Percentiles rank a stretch among this genome's conserved stretches.
Conservation (phyloP, 2,797 vertebrate species). For the Gephyroberyx darwinii region DNA sequence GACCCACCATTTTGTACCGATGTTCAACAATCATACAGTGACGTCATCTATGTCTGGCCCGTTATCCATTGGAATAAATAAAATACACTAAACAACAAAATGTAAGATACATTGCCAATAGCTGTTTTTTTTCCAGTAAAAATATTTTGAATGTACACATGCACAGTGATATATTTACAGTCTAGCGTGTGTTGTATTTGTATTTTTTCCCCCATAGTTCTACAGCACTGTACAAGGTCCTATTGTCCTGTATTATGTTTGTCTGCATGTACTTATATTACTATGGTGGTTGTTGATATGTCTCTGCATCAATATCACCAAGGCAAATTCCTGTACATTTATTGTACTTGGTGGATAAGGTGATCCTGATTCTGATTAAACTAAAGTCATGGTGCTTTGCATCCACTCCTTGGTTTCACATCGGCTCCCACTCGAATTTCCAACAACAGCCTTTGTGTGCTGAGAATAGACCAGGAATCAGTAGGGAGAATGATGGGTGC, state of each 20-base stretch:
- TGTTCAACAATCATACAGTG: too few species aligned
- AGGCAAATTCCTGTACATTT: background rate
- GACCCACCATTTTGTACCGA: too few species aligned
- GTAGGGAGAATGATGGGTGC: slow-evolving; percentile 33
- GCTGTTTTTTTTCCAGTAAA: too few species aligned
- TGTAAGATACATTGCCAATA: too few species aligned
- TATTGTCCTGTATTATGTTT: background rate
- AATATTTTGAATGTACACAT: too few species aligned
- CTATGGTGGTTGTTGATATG: background rate
- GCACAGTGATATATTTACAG: too few species aligned
- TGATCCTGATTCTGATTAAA: background rate
- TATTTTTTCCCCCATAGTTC: background rate
- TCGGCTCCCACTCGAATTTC: slow-evolving; percentile 61
- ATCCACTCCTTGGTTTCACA: slow-evolving; percentile 26
- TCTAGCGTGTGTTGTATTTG: background rate
- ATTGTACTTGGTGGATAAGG: background rate
- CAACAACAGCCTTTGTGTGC: slow-evolving; percentile 54
- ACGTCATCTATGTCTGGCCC: too few species aligned
- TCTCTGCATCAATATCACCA: background rate
- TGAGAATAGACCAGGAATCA: slow-evolving; percentile 53
- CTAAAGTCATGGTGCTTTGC: slow-evolving; percentile 10
- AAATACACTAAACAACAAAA: too few species aligned
- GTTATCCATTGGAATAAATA: too few species aligned
- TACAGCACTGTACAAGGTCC: background rate
- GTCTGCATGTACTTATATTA: background rate